phyloP scores from a whole-genome alignment of 2,797 vertebrate genomes.

The Pseudomugil gertrudae region DNA sequence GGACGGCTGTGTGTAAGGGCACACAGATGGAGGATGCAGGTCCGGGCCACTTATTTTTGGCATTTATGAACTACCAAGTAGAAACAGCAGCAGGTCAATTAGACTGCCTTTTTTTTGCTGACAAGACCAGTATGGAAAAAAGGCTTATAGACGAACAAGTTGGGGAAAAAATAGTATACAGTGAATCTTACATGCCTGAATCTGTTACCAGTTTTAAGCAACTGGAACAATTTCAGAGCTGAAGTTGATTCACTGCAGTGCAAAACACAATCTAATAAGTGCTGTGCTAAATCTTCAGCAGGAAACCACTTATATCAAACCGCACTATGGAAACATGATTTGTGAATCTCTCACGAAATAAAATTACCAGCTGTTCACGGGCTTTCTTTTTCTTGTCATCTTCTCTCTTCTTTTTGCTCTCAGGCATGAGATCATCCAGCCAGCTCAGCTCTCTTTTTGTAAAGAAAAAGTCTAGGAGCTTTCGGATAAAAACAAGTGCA shows the following conservation, averaged over 20 bases:
- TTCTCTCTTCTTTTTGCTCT: slow-evolving; percentile 97
- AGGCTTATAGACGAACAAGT: neutral
- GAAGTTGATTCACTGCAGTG: neutral
- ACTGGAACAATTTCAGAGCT: neutral
- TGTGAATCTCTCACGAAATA: neutral
- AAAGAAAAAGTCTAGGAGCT: slow-evolving; percentile 93
- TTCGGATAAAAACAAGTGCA: slow-evolving; percentile 92
- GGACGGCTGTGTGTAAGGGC: too few species aligned
- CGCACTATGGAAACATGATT: neutral
- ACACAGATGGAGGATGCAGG: too few species aligned
- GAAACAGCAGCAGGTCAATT: neutral
- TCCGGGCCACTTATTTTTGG: too few species aligned
- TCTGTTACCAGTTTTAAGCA: neutral
- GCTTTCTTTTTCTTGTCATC: slow-evolving; percentile 92
- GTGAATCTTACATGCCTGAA: too few species aligned
- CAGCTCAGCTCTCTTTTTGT: slow-evolving; percentile 94
- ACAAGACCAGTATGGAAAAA: neutral
- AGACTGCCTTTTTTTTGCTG: neutral
- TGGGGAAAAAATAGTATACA: neutral
- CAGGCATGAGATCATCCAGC: slow-evolving; percentile 95
- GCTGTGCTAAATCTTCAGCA: too few species aligned
- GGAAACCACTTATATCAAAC: neutral
- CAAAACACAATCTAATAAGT: too few species aligned
- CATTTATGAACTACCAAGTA: neutral
- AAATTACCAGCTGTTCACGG: slow-evolving; percentile 70